A percentile compares a stretch with the other conserved stretches of the same genome.
Evolutionary conservation across 2,113 vertebrate genomes (phyloP).

Genomic region (Dipodomys merriami): DNA sequence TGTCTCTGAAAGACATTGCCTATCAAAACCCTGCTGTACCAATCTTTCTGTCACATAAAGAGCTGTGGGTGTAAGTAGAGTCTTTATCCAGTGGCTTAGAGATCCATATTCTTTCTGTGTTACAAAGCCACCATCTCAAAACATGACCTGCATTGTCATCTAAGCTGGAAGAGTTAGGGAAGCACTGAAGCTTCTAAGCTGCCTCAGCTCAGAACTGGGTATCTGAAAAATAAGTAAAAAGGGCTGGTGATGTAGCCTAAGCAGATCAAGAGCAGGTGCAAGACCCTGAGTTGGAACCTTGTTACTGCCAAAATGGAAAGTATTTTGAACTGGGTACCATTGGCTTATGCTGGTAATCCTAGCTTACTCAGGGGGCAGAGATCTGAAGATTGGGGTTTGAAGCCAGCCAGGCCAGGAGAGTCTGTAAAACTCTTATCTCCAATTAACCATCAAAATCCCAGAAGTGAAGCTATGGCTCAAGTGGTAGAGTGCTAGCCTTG

Average conservation of each 20-base stretch:
- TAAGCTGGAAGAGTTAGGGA: not conserved
- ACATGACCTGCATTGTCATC: not conserved
- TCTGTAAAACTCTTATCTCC: no score
- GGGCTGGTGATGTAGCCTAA: not conserved
- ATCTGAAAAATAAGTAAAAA: not conserved
- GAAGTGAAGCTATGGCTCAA: no score
- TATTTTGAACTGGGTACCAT: no score
- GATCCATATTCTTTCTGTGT: not conserved
- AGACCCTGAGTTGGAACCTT: no score
- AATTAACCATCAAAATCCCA: no score
- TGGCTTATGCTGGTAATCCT: no score
- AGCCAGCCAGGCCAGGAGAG: no score
- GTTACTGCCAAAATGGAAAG: no score
- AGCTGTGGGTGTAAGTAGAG: not conserved
- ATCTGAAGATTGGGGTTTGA: no score
- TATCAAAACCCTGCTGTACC: not conserved
- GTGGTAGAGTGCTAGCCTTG: no score
- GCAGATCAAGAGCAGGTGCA: not conserved
- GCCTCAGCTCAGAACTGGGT: not conserved
- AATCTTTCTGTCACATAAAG: not conserved
- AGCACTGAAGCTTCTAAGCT: not conserved
- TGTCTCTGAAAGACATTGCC: not conserved
- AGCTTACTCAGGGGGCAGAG: no score
- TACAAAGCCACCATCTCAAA: conserved; percentile 13
- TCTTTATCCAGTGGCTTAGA: not conserved